Conservation (phyloP, 2,113 vertebrate genomes). For the Brienomyrus brachyistius region DNA sequence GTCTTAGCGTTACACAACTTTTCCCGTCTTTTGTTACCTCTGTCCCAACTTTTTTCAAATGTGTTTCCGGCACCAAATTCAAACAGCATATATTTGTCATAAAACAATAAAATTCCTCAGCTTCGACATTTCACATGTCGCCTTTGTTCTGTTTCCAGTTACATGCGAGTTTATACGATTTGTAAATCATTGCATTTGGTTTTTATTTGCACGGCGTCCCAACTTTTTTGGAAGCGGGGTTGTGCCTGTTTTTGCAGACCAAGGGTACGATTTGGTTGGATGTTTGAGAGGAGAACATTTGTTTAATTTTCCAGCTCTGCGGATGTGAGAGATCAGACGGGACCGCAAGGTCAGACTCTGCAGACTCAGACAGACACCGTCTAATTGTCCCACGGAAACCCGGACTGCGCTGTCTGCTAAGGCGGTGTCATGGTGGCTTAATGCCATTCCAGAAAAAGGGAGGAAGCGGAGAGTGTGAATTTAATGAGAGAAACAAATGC, state of each 20-base stretch:
- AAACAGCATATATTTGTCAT: neutral
- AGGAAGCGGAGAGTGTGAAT: neutral
- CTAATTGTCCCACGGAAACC: neutral
- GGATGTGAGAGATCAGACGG: neutral
- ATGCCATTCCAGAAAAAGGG: neutral
- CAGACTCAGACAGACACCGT: neutral
- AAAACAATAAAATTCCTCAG: neutral
- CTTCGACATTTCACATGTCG: neutral
- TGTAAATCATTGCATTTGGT: neutral
- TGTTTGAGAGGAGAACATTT: neutral
- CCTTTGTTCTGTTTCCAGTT: neutral
- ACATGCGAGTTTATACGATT: neutral
- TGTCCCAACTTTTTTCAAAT: neutral
- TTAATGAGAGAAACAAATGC: neutral
- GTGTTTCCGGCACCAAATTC: neutral
- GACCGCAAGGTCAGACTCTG: neutral
- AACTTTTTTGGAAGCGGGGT: neutral
- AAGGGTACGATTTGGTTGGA: neutral
- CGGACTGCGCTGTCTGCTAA: neutral
- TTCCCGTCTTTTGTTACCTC: too few species aligned
- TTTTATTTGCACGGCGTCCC: neutral
- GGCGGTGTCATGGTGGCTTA: neutral
- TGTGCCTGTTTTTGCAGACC: neutral
- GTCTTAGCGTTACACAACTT: too few species aligned
- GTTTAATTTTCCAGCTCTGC: neutral